Evolutionary conservation across 2,888 invertebrate species (phyloP), one percentile per base, ranked within the genome.

Genomic region (Tinea semifulvella): DNA sequence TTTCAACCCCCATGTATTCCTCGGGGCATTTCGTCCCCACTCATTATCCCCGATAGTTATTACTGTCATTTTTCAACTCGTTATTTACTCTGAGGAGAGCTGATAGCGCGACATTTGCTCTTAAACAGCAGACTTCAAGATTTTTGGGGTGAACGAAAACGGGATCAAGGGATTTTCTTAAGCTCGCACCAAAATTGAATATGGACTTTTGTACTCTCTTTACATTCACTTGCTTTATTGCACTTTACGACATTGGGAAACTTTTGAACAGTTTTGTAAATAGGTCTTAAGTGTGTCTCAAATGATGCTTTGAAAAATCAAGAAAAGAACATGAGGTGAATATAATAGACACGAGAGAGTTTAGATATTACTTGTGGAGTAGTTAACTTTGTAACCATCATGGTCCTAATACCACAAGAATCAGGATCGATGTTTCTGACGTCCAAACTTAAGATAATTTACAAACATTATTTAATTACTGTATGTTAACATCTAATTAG

Each of bases 21-120:
- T 71, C 53, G 50, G 79, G 79, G 79, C 70, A 71, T 77, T 65
- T 60, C 66, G 73, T 60, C 79, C 80, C 80, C 65, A 71, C 69
- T 77, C 80, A 79, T 79, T 79, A 79, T 65, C 65, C 69, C 67
- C 66, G 60, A 76, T 77, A 79, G 80, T 79, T 79, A 80, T 80
- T 77, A 71, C 80, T 71, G 77, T 75, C 77, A 80, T 80, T 79
- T 80, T 80, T 79, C 80, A 80, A 79, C 79, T 80, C 75, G 77
- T 79, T 80, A 79, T 79, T 80, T 79, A 79, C 76, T 75, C 74
- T 72, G 76, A 71, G 65, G 57, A 67, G 66, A 68, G 71, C 73
- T 72, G 77, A 80, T 79, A 79, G 68, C 75, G 58, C 64, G 75
- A 72, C 73, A 73, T 79, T 77, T 74, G 73, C 69, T 72, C 58